Base-by-base conservation (phyloP, 2,797 vertebrate species). In the Lithobates sylvaticus region DNA sequence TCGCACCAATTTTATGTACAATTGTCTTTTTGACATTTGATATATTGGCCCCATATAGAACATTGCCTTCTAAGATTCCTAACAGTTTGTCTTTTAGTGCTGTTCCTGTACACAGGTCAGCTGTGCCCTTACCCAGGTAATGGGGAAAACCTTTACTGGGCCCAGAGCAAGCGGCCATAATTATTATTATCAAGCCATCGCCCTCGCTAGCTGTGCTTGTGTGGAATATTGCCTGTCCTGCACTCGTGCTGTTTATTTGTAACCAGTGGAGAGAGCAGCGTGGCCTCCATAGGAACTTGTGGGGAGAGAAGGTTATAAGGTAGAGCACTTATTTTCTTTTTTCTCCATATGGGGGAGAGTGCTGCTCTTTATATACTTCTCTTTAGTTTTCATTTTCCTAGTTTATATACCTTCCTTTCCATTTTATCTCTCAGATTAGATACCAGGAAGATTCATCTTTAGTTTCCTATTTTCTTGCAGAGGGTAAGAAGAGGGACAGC, bases 351-450 rank as follows among this genome's bases (percentile, higher is more conserved):
- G 36, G 1, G 27, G 77, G 5, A 65, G 50, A 9, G 67, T 42
- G 10, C 32, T 34, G 44, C 12, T 71, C 73, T 29, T 71, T 1
- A 16, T 32, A 67, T 64, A 27, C 15, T 73, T 23, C 32, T 15
- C 26, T 67, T 61, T 23, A 61, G 21, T 12, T 58, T 12, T 67
- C 65, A 67, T 13, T 29, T 16, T 73, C 4, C 42, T 54, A 27
- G 36, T 75, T 75, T 77, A 64, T 71, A 79, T 68, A 72, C 61
- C 58, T 80, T 18, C 26, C 42, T 80, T 74, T 85, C 76, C 81
- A 61, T 77, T 86, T 88, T 89, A 77, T 87, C 76, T 80, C 83
- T 77, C 84, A 83, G 81, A 85, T 72, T 90, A 90, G 86, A 68
- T 80, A 75, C 76, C 85, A 90, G 84, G 88, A 88, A 77, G 83